These are phyloP conservation scores for Ia io DNA, from an alignment of 2,113 vertebrate species.

Conservation along the genomic window DNA sequence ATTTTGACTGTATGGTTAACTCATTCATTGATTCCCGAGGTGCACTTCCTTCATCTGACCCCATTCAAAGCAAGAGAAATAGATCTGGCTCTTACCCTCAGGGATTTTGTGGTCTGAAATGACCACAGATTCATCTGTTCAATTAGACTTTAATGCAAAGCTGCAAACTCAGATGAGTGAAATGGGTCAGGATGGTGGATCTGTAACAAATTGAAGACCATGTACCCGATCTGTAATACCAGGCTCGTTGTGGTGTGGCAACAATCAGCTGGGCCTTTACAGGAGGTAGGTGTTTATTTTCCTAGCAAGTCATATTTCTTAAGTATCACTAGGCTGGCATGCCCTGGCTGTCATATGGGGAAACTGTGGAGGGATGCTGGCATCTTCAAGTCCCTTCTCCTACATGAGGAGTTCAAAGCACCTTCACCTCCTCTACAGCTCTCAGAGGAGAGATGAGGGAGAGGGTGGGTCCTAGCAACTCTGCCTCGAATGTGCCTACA, in stretches of 20 bases:
- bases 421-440: not conserved
- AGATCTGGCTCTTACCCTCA: not conserved
- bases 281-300: conserved; percentile 60
- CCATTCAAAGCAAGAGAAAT: not conserved
- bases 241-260: too few relatives aligned
- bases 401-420: conserved; percentile 12
- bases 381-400: not conserved
- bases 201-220: not conserved
- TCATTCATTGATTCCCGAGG: not conserved
- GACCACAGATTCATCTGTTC: not conserved
- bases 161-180: not conserved
- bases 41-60: not conserved
- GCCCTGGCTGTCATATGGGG: not conserved
- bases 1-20: not conserved
- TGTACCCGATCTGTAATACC: accelerated
- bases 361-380: not conserved
- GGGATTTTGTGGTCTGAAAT: not conserved
- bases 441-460: not conserved
- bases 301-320: conserved; percentile 48
- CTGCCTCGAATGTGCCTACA: not conserved
- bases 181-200: not conserved
- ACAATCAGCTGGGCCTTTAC: too few relatives aligned
- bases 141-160: not conserved
- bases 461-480: not conserved
- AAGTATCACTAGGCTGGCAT: not conserved